These are phyloP conservation scores for Cephus pulcher DNA, from an alignment of 2,888 invertebrate species.

Conservation along the genomic window DNA sequence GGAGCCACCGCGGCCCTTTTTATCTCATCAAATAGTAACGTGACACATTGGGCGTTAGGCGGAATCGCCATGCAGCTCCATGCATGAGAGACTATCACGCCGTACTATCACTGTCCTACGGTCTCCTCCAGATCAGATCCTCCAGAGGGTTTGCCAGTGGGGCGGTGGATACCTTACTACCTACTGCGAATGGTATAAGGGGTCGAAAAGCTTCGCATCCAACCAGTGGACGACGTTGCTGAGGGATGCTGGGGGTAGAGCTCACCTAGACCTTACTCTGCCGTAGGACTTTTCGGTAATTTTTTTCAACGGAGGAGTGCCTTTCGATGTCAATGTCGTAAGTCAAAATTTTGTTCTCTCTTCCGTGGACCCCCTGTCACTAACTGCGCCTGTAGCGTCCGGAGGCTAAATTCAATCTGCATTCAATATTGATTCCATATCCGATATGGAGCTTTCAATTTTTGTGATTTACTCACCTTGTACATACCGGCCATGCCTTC, in stretches of 20 bases:
- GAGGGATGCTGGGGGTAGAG: background rate
- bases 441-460: constrained; percentile 59
- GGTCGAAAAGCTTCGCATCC: too few species aligned
- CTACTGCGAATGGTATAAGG: background rate
- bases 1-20: constrained; percentile 54
- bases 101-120: background rate
- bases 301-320: constrained; percentile 36
- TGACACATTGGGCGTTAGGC: constrained; percentile 24
- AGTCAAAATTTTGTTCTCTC: constrained; percentile 52
- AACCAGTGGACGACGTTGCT: background rate
- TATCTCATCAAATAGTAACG: constrained; percentile 62
- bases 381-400: constrained; percentile 10
- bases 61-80: constrained; percentile 1
- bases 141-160: background rate
- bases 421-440: constrained; percentile 63
- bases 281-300: background rate
- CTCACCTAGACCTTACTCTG: background rate
- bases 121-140: background rate
- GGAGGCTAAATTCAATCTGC: constrained; percentile 55
- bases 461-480: constrained; percentile 61
- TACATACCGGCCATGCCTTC: constrained; percentile 13
- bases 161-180: background rate
- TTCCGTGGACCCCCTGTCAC: constrained; percentile 16
- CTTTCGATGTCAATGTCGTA: constrained; percentile 55
- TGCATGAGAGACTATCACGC: background rate